Base-by-base conservation (phyloP, 2,797 vertebrate genomes). In the Salmo trutta region DNA sequence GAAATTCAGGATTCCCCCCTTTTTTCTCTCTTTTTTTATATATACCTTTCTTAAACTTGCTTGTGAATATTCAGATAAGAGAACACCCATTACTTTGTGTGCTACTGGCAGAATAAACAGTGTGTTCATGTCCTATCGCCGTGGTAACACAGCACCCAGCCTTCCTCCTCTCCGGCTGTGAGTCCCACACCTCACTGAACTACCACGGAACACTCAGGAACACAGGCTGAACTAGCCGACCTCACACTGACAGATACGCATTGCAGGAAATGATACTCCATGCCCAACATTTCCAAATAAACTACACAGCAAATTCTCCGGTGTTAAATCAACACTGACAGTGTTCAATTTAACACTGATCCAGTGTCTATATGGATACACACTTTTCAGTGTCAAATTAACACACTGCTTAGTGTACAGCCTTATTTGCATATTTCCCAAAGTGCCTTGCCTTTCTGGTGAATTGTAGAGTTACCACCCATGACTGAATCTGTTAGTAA, bases 11-110 rank as follows among this genome's bases (percentile, higher is more conserved):
- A 81, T 69, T 71, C 75, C 77, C 33, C 51, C 75, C 72, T 79
- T 81, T 82, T 85, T 86, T 78, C 74, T 5, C 4, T 21, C 24
- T 2, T 16, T 17, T 17, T 71, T 6, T 71, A 71, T 51, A 72
- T 51, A 70, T 41, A 72, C 21, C 47, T 70, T 70, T 70, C 19
- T 4, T 33, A 69, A 78, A 77, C 67, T 33, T 77, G 84, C 74
- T 83, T 87, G 81, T 76, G 76, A 90, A 88, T 87, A 66, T 83
- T 81, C 79, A 81, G 73, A 90, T 88, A 86, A 86, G 77, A 82
- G 75, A 90, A 91, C 80, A 86, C 52, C 56, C 83, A 85, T 88
- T 85, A 83, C 78, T 67, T 72, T 75, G 51, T 75, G n/a, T 33
- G 54, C 52, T 53, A n/a, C 52, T 56, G 68, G 47, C 74, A 65